Base-by-base conservation (phyloP, 2,888 invertebrate species). In the Prionchulus punctatus region DNA sequence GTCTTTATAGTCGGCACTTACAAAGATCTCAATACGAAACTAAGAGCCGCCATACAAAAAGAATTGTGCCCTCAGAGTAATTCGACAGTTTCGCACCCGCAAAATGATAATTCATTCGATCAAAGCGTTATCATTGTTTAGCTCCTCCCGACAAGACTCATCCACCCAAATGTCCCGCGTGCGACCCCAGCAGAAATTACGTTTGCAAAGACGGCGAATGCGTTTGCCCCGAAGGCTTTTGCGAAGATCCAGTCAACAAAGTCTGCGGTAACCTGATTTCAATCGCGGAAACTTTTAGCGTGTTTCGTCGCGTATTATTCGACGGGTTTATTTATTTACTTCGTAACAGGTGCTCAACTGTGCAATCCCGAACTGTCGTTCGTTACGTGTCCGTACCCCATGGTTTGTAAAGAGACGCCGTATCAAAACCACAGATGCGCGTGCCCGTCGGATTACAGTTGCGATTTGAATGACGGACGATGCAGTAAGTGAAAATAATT, bases 341-440 rank as follows among this genome's bases (percentile, higher is more conserved):
- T 36, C 18, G 12, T 12, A n/a, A n/a, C 7, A 45, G 45, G 45
- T 23, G 45, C 45, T 23, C 45, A 45, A 45, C 23, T 12, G 31
- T 69, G 69, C 62, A 69, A 69, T 60, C 67, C 68, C 23, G 63
- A 68, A 55, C 59, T 69, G 30, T 56, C 61, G 21, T 67, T 70
- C 1, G n/a, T n/a, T n/a, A 65, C 66, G 2, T 69, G 69, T 61
- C 67, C 56, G 57, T 62, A 62, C 54, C 66, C 66, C 4, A 65
- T 65, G 57, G 62, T 64, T 42, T 69, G 69, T 58, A 58, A 59
- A 28, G 58, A 62, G 48, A 69, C 69, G 30, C 65, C 65, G 3
- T 65, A 62, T 60, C 61, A 65, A 47, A 70, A 69, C 58, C 64
- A 62, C 59, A 61, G 70, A 2, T 69, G 69, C 57, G 60, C 63